phyloP scores from a whole-genome alignment of 2,888 invertebrate species.

The Rhogogaster chlorosoma region DNA sequence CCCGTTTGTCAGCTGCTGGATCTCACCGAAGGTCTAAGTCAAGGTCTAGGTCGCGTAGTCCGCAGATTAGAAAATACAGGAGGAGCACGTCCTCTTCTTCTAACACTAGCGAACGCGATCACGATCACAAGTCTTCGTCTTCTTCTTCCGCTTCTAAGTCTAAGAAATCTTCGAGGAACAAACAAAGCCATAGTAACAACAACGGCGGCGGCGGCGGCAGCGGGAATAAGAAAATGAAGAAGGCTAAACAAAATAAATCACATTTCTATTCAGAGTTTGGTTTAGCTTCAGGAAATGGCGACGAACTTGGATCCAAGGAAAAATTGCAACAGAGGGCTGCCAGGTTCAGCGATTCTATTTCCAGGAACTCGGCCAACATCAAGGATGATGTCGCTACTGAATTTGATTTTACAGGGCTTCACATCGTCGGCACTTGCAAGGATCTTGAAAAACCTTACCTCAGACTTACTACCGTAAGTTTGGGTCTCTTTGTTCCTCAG shows the following conservation, averaged over 20 bases:
- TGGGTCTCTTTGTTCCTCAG: slow-evolving; percentile 54
- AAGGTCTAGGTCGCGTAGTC: slow-evolving; percentile 73
- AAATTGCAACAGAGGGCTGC: slow-evolving; percentile 94
- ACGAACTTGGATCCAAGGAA: slow-evolving; percentile 87
- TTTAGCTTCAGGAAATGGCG: slow-evolving; percentile 81
- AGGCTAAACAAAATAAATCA: slow-evolving; percentile 78
- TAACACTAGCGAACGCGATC: slow-evolving; percentile 71
- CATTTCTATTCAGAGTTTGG: slow-evolving; percentile 85
- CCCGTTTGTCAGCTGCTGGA: slow-evolving; percentile 76
- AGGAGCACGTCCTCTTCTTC: slow-evolving; percentile 74
- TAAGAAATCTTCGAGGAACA: slow-evolving; percentile 67
- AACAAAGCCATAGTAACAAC: slow-evolving; percentile 62
- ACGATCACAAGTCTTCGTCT: slow-evolving; percentile 70
- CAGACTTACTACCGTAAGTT: slow-evolving; percentile 87
- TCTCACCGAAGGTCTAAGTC: slow-evolving; percentile 69
- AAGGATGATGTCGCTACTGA: slow-evolving; percentile 84
- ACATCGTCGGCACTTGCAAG: slow-evolving; percentile 96
- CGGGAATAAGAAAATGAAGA: slow-evolving; percentile 79
- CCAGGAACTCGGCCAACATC: slow-evolving; percentile 78
- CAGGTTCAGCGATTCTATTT: slow-evolving; percentile 84
- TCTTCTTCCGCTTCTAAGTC: slow-evolving; percentile 59
- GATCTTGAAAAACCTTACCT: slow-evolving; percentile 98
- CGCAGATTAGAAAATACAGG: slow-evolving; percentile 72
- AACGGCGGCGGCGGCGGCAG: slow-evolving; percentile 52
- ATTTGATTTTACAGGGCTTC: slow-evolving; percentile 91